Conservation (phyloP, 1,140 invertebrate genomes). For the Chironomus tepperi region DNA sequence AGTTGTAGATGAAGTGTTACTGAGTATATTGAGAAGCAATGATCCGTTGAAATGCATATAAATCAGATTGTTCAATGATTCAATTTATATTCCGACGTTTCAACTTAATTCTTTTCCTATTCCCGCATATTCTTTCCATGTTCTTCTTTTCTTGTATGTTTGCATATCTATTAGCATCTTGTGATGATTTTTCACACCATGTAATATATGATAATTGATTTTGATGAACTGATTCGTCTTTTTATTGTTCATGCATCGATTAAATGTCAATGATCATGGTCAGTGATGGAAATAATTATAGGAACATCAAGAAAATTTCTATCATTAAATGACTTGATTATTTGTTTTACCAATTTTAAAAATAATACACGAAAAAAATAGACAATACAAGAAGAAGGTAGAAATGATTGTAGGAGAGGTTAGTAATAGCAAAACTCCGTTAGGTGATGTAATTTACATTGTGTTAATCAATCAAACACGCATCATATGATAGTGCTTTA, state of each 20-base stretch:
- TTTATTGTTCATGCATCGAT: neutral
- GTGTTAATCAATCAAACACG: slow-evolving; percentile 5
- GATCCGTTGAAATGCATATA: neutral
- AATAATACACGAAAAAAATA: neutral
- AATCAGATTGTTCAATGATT: neutral
- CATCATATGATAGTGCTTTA: neutral
- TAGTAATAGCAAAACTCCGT: too few relatives aligned
- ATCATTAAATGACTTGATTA: neutral
- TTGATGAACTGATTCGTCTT: slow-evolving; percentile 13
- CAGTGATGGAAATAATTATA: neutral
- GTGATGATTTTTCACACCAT: neutral
- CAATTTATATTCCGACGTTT: neutral
- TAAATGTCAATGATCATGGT: neutral
- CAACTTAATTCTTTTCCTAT: too few relatives aligned
- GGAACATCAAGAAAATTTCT: neutral
- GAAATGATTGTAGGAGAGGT: too few relatives aligned
- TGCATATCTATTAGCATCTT: neutral
- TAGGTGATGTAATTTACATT: neutral
- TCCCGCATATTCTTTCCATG: neutral
- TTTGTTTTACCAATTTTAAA: neutral
- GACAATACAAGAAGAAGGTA: too few relatives aligned
- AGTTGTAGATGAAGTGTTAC: neutral
- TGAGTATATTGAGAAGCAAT: neutral
- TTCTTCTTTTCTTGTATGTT: neutral
- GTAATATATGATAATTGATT: neutral